Conservation (phyloP, 1,140 invertebrate species). For the Anastatus disparis region DNA sequence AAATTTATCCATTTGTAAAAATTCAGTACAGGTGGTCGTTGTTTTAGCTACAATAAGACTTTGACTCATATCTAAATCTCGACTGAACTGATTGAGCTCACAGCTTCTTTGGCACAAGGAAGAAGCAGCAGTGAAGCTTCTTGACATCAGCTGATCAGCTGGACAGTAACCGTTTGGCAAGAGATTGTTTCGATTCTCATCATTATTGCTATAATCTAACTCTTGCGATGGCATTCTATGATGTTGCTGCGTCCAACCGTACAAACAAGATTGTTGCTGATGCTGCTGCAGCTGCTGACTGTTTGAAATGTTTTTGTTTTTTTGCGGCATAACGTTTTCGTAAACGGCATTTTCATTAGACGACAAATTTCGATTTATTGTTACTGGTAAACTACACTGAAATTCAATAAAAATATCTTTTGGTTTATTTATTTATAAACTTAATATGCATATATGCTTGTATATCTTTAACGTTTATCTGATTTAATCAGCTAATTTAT, state of each 20-base stretch:
- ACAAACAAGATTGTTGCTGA: neutral
- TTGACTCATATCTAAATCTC: constrained; percentile 63
- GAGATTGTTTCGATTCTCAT: constrained; percentile 43
- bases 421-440: too few species aligned
- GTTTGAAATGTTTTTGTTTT: neutral
- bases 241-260: too few species aligned
- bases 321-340: constrained; percentile 2
- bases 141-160: constrained; percentile 50
- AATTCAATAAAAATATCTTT: too few species aligned
- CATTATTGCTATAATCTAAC: constrained; percentile 20
- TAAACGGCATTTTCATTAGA: constrained; percentile 23
- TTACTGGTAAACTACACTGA: constrained; percentile 19
- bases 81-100: constrained; percentile 53
- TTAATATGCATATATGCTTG: too few species aligned
- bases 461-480: too few species aligned
- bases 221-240: constrained; percentile 9
- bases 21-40: constrained; percentile 61
- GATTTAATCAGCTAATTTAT: too few species aligned
- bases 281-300: neutral
- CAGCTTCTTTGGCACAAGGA: constrained; percentile 51
- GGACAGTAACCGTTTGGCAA: neutral
- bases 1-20: constrained; percentile 59
- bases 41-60: constrained; percentile 63
- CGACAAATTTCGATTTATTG: constrained; percentile 6
- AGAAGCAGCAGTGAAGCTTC: constrained; percentile 57